Evolutionary conservation across 2,113 vertebrate genomes (phyloP).

Genomic region (Oncorhynchus tshawytscha): DNA sequence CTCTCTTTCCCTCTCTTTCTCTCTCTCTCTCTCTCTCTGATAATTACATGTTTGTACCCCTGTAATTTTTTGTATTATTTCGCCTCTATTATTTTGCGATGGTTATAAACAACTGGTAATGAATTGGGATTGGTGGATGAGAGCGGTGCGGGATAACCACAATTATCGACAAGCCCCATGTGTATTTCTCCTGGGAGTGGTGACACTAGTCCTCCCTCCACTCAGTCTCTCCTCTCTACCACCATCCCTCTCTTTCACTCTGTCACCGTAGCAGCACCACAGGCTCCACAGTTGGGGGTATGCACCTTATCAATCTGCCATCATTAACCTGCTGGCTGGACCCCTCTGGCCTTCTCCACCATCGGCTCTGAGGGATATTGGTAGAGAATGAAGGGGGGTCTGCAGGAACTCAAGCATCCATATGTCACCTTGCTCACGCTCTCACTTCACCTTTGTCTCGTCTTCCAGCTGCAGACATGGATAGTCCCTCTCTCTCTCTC

Average conservation of each 20-base stretch:
- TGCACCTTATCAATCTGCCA: constrained; percentile 17
- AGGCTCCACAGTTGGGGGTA: neutral
- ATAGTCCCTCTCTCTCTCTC: neutral
- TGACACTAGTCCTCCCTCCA: neutral
- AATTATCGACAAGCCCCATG: constrained; percentile 36
- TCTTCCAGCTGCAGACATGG: too few species aligned
- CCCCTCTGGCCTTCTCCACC: constrained; percentile 1
- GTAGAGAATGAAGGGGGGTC: too few species aligned
- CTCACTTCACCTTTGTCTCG: too few species aligned
- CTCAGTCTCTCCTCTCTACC: neutral
- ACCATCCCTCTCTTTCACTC: neutral
- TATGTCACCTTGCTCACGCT: too few species aligned
- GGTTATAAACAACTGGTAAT: constrained; percentile 45
- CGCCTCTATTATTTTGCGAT: constrained; percentile 32
- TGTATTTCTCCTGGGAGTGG: constrained; percentile 4
- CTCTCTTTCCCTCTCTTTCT: too few species aligned
- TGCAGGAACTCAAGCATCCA: too few species aligned
- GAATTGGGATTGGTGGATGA: constrained; percentile 39
- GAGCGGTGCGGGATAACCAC: constrained; percentile 16
- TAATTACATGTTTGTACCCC: constrained; percentile 51
- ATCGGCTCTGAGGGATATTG: neutral
- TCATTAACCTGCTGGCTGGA: constrained; percentile 11
- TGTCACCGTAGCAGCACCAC: neutral
- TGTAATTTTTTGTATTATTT: constrained; percentile 51
- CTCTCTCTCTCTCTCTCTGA: too few species aligned